phyloP scores from a whole-genome alignment of 2,797 vertebrate genomes.

The Eulemur coronatus region DNA sequence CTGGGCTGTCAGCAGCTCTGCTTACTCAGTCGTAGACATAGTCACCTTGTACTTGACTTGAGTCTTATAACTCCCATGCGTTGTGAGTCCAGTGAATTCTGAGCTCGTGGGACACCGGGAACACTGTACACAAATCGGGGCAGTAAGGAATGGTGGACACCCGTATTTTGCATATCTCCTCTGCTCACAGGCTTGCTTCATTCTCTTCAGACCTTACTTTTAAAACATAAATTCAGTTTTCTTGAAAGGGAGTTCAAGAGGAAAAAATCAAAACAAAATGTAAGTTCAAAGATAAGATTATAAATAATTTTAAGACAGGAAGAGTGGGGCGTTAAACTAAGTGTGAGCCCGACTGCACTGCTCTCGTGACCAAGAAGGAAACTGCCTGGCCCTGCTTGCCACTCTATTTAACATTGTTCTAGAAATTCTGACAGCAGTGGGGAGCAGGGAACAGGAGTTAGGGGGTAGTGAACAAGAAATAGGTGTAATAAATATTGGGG shows the following conservation, averaged over 20 bases:
- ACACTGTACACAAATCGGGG: accelerated
- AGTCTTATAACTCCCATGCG: accelerated
- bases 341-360: not conserved
- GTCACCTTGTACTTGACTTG: not conserved
- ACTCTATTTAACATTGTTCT: not conserved
- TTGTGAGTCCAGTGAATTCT: not conserved
- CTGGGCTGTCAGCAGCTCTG: not conserved
- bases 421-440: not conserved
- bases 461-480: not conserved
- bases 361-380: not conserved
- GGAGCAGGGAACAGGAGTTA: not conserved
- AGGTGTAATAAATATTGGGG: not conserved
- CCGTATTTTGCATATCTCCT: not conserved
- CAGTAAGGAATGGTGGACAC: not conserved
- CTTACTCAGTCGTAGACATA: not conserved
- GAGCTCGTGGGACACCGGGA: not conserved
- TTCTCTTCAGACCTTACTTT: not conserved
- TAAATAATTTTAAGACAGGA: not conserved
- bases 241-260: not conserved
- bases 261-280: not conserved
- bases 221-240: not conserved
- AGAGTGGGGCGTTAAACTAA: not conserved
- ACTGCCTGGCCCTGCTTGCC: not conserved
- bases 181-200: not conserved
- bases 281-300: not conserved